Percentiles rank a stretch among this genome's conserved stretches.
phyloP scores from a whole-genome alignment of 2,113 vertebrate genomes.

The Bos javanicus region DNA sequence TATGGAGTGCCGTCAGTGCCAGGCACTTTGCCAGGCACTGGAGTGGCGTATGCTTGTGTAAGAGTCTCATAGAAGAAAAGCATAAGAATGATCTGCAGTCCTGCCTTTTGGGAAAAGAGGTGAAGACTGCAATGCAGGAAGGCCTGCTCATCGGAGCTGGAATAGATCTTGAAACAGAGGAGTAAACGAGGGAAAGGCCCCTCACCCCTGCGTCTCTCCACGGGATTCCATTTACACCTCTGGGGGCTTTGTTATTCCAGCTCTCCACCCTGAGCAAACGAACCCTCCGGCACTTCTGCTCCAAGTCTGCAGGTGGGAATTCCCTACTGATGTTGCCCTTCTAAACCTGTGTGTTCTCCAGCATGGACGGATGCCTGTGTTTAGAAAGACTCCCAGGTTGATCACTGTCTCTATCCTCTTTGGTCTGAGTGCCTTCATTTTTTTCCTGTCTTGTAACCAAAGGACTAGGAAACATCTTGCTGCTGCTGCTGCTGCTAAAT shows the following conservation, averaged over 20 bases:
- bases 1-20: neutral
- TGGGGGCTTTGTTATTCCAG: neutral
- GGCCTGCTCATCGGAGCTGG: neutral
- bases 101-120: neutral
- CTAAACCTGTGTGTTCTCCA: neutral
- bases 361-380: neutral
- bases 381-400: neutral
- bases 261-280: neutral
- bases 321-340: neutral
- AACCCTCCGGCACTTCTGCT: neutral
- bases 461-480: neutral
- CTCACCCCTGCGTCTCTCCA: rapidly evolving
- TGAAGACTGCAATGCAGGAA: neutral
- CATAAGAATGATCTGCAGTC: neutral
- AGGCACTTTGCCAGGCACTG: neutral
- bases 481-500: no score
- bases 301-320: no score
- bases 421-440: neutral
- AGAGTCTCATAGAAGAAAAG: neutral
- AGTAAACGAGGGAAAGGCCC: neutral
- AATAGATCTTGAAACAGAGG: neutral
- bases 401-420: neutral
- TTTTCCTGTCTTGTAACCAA: neutral
- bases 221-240: neutral
- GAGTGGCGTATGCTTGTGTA: neutral